Evolutionary conservation across 2,797 vertebrate species (phyloP), one percentile per base, ranked within the genome.

Genomic region (Anableps anableps): DNA sequence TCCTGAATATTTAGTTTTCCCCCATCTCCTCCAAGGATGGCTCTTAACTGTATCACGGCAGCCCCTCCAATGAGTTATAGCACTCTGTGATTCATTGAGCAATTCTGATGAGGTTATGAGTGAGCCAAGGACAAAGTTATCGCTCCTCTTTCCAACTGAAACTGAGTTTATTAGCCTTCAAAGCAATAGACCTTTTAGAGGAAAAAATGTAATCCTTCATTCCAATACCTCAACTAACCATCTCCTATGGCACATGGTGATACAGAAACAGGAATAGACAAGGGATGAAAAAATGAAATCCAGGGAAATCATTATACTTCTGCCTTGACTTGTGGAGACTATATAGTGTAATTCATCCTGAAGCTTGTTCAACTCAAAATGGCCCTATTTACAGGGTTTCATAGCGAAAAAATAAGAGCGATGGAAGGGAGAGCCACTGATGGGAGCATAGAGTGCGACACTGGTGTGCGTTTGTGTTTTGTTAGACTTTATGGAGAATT

Each of bases 41-140:
- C 91, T 90, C 83, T 86, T 90, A 90, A 91, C 88, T 86, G 92
- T 93, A 93, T 94, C 93, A 78, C 81, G 85, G 91, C 92, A 87
- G 87, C 89, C 88, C 87, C 88, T 80, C 75, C 89, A 76, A 80
- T 92, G 92, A 95, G 89, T 93, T 89, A 94, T 92, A 88, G 87
- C 29, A 74, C 88, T 75, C 55, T 13, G 88, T 92, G 93, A 94
- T 93, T 94, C 92, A 93, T 93, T 94, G 94, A 94, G 90, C 83
- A 90, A 90, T 93, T 94, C 91, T 93, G 90, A 95, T 94, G 93
- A 94, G 92, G 92, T 94, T 94, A 93, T 94, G 86, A 94, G 91
- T 85, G 77, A 95, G 89, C 89, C 93, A 94, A 94, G 93, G 93
- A 93, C 93, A 93, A 94, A 95, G 92, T 92, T 93, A 93, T 93